phyloP scores from a whole-genome alignment of 2,113 vertebrate genomes.

The Triplophysa rosa region DNA sequence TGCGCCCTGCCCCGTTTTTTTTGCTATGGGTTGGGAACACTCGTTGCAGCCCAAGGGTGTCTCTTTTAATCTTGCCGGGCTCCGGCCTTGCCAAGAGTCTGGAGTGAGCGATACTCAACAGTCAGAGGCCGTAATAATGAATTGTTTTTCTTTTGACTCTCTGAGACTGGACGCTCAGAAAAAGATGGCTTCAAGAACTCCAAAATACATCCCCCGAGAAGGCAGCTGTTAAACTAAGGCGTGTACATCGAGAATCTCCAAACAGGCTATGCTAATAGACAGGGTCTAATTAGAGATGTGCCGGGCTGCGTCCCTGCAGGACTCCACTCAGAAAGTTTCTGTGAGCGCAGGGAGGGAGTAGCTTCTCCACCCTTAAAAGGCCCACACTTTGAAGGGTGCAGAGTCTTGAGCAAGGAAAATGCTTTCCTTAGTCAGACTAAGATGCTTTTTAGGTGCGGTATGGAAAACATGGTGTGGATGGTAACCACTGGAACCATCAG shows the following conservation, averaged over 20 bases:
- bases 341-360: constrained; percentile 55
- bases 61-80: constrained; percentile 63
- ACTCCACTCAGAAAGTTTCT: constrained; percentile 65
- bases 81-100: constrained; percentile 59
- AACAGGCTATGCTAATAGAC: constrained; percentile 66
- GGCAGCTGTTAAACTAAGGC: constrained; percentile 40
- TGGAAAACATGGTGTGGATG: constrained; percentile 36
- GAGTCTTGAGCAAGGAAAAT: constrained; percentile 16
- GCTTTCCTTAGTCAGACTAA: constrained; percentile 3
- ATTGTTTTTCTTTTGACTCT: constrained; percentile 66
- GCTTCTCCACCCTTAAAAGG: not conserved
- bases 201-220: constrained; percentile 58
- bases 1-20: constrained; percentile 63
- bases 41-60: constrained; percentile 65
- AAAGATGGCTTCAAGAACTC: constrained; percentile 43
- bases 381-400: constrained; percentile 2
- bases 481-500: constrained; percentile 29
- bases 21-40: constrained; percentile 69
- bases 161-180: constrained; percentile 32
- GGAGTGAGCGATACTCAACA: constrained; percentile 42
- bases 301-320: constrained; percentile 55
- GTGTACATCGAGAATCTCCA: constrained; percentile 52
- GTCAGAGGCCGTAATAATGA: constrained; percentile 52
- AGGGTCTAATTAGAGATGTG: constrained; percentile 66
- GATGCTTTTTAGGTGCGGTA: constrained; percentile 33